Base-by-base conservation (phyloP, 1,140 invertebrate species). In the Hyles vespertilio region DNA sequence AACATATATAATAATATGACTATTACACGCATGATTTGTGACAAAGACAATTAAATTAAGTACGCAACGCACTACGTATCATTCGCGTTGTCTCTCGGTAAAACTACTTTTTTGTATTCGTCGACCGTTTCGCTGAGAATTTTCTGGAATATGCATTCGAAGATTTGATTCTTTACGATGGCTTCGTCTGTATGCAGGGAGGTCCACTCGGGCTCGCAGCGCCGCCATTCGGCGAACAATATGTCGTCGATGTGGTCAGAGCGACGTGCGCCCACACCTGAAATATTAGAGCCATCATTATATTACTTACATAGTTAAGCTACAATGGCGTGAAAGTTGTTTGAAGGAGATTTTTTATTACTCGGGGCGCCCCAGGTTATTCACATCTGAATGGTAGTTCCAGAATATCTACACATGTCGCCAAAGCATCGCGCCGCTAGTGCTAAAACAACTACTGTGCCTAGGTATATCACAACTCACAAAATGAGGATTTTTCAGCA, bases 211-310 rank as follows among this genome's bases (percentile, higher is more conserved):
- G 82, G 82, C 55, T 89, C 86, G 56, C 81, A 84, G 6, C 81
- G 76, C 0, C 82, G 66, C 84, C 86, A 87, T 56, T 89, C 86
- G 5, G 82, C 71, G 51, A 87, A 84, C 47, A 89, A 49, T 51
- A 89, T 86, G 48, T 87, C 84, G 56, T 89, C 86, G 33, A 89
- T 87, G 52, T 89, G 84, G 48, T 89, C 85, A 0, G 84, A 81
- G 0, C 85, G 73, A 7, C 82, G 66, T 0, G 74, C 70, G 11
- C 73, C 69, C 11, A 84, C 78, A 36, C 83, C 81, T 84, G 59
- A 22, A 67, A 51, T 22, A 22, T 22, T 22, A 22, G 22, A 22
- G 22, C 22, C 22, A 22, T 22, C 22, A 22, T 22, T 22, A 22
- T 22, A 22, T 22, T 22, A 22, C 22, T 22, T 22, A 22, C 22